Evolutionary conservation across 2,113 vertebrate species (phyloP).

Genomic region (Eonycteris spelaea): DNA sequence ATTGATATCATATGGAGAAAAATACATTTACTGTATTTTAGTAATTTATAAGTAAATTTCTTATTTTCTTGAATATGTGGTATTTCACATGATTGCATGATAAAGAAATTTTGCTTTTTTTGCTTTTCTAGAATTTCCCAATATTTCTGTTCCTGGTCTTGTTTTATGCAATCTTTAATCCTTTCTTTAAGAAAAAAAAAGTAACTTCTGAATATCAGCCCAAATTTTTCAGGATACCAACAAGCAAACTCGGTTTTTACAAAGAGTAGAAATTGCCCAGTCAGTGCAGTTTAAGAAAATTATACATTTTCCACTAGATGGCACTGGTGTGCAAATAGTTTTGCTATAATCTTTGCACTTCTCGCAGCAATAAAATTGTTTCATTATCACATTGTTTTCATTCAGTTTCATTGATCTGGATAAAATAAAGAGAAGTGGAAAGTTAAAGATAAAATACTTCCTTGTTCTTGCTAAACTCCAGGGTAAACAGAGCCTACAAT

Average conservation of each 20-base stretch:
- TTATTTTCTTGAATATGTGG: not conserved
- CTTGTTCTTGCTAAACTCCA: not conserved
- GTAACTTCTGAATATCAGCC: not conserved
- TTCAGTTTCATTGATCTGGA: not conserved
- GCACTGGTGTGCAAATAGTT: slow-evolving; percentile 45
- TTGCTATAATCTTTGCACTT: not conserved
- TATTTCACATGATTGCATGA: not conserved
- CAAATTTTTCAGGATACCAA: not conserved
- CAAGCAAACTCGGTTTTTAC: not conserved
- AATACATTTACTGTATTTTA: not conserved
- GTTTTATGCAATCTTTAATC: not conserved
- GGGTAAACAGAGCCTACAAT: not conserved
- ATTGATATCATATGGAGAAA: not conserved
- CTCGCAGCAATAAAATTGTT: not conserved
- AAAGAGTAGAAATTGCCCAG: not conserved
- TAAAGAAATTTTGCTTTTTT: slow-evolving; percentile 3
- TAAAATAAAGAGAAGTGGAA: not conserved
- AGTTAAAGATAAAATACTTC: not conserved
- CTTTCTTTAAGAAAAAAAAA: slow-evolving; percentile 8
- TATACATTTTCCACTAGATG: slow-evolving; percentile 62
- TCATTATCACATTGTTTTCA: not conserved
- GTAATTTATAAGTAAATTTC: not conserved
- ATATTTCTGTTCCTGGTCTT: slow-evolving; percentile 1
- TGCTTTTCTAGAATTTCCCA: not conserved
- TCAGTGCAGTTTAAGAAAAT: not conserved